Conservation (phyloP, 2,797 vertebrate species). For the Ctenopoma kingsleyae region DNA sequence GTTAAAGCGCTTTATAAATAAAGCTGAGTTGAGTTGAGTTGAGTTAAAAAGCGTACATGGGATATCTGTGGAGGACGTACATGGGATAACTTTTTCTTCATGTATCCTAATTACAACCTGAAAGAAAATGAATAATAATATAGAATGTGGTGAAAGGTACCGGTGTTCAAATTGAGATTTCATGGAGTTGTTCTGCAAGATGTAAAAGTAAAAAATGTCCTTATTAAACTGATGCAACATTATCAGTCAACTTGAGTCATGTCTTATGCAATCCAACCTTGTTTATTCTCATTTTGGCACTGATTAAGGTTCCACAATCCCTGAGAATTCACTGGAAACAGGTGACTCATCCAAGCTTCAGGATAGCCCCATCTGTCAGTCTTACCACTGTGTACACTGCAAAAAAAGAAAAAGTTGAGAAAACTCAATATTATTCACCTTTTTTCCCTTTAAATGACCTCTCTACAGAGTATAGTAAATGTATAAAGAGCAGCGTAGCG, state of each 20-base stretch:
- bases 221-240: neutral
- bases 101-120: slow-evolving; percentile 6
- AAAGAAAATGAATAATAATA: neutral
- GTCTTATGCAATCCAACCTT: neutral
- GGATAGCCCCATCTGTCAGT: neutral
- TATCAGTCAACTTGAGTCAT: neutral
- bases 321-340: too few species aligned
- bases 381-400: neutral
- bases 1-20: too few species aligned
- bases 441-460: too few species aligned
- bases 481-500: too few species aligned
- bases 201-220: neutral
- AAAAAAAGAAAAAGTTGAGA: too few species aligned
- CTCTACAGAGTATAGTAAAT: too few species aligned
- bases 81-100: neutral
- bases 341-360: neutral
- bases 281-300: neutral
- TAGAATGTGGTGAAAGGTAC: neutral
- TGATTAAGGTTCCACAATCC: too few species aligned
- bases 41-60: too few species aligned
- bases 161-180: neutral
- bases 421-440: too few species aligned
- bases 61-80: too few species aligned
- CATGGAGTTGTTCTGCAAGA: neutral
- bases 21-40: too few species aligned